phyloP scores from a whole-genome alignment of 2,113 vertebrate species.

The Centrocercus urophasianus region DNA sequence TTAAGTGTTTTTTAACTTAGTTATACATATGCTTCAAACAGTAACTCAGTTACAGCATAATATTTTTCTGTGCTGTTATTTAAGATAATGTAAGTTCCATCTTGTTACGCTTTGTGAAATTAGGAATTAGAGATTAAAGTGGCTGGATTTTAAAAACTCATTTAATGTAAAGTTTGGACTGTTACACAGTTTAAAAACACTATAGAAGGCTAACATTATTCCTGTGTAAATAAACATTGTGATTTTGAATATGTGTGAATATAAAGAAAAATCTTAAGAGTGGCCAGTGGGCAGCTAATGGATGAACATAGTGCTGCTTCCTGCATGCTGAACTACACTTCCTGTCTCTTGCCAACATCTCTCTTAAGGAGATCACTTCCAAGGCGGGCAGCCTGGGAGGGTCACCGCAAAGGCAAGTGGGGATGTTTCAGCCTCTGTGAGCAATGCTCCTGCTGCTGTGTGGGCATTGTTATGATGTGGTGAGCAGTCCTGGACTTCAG shows the following conservation, averaged over 20 bases:
- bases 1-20: slow-evolving; percentile 60
- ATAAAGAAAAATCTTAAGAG: not conserved
- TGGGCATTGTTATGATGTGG: not conserved
- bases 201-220: not conserved
- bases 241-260: not conserved
- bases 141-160: not conserved
- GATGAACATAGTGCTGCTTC: not conserved
- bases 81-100: not conserved
- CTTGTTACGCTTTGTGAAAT: not conserved
- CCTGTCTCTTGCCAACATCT: not conserved
- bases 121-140: not conserved
- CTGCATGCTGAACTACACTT: not conserved
- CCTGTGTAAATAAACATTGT: not conserved
- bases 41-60: slow-evolving; percentile 14
- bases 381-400: not conserved
- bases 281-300: not conserved
- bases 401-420: not conserved
- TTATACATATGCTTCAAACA: slow-evolving; percentile 19
- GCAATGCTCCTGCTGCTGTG: not conserved
- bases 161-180: not conserved
- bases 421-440: accelerated
- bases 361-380: not conserved
- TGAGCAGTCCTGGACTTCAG: not conserved
- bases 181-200: not conserved
- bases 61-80: slow-evolving; percentile 5